Evolutionary conservation across 2,888 invertebrate species (phyloP), one percentile per base, ranked within the genome.

Genomic region (Microplitis manilae): DNA sequence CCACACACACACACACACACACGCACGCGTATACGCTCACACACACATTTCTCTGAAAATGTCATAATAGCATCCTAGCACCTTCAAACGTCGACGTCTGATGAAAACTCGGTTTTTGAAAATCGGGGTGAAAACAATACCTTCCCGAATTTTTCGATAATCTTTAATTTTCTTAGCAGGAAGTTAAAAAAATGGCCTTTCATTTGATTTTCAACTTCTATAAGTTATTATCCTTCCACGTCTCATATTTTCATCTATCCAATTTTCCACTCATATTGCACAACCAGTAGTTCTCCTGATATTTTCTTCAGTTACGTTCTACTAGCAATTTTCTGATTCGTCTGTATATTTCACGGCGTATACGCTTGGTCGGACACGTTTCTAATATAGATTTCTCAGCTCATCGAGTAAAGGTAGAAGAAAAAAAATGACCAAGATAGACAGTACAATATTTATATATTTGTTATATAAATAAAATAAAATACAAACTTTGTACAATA

Each of bases 311-410:
- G 73, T 67, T 64, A 65, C 67, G 65, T 65, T 65, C 20, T 65
- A 65, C 65, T 65, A 38, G 67, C 59, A 61, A 74, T 59, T 74
- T 68, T n/a, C 60, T 68, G 59, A 70, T 59, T 74, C 68, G 38
- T 65, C 74, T 68, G 5, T 68, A 68, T 68, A 68, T 68, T 68
- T 68, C 13, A 64, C 61, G n/a, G 17, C 40, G 60, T 61, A 17
- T 40, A 74, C 68, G 59, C 59, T 68, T 20, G 59, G 74, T 74
- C 13, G 68, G 40, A 60, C 74, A 74, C 74, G 68, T 68, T 74
- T 74, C 61, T 74, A 74, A 74, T 74, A 68, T 74, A 74, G 40
- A 72, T 74, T 74, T 74, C 61, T 15, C 67, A 59, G 20, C 68
- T 60, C 59, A 41, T 65, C 68, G 60, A 68, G n/a, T 30, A 15